phyloP scores from a whole-genome alignment of 2,113 vertebrate species.

The Lethenteron camtschaticum region DNA sequence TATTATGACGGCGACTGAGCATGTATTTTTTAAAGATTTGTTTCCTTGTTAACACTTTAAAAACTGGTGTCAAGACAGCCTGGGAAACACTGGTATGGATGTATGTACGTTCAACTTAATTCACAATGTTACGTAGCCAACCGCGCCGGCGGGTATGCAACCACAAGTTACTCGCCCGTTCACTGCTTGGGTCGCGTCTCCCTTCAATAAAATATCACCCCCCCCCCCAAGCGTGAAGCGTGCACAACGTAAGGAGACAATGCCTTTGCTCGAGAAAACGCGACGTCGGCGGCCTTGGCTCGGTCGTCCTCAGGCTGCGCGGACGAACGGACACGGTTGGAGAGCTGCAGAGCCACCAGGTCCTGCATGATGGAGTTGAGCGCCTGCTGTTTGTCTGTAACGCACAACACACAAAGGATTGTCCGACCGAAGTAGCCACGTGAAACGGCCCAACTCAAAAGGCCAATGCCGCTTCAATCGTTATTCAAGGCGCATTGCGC shows the following conservation, averaged over 20 bases:
- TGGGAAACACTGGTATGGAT: too few species aligned
- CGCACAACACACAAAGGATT: background rate
- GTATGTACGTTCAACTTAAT: background rate
- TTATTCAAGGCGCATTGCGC: too few species aligned
- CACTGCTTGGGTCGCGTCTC: background rate
- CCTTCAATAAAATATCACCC: background rate
- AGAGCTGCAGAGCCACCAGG: conserved; percentile 67
- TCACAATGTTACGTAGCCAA: background rate
- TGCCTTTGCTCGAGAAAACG: background rate
- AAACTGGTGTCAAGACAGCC: too few species aligned
- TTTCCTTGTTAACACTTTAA: background rate
- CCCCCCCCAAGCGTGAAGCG: background rate
- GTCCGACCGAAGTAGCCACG: too few species aligned
- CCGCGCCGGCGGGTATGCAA: background rate
- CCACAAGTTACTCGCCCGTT: background rate
- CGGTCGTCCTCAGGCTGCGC: background rate
- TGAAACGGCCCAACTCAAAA: too few species aligned
- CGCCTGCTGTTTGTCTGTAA: conserved; percentile 69
- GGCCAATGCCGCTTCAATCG: too few species aligned
- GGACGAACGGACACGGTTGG: conserved; percentile 4
- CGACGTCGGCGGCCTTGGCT: background rate
- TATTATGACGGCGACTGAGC: background rate
- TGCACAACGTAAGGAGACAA: too few species aligned
- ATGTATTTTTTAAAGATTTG: background rate
- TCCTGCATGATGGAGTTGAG: conserved; percentile 98